Conservation (phyloP, 2,113 vertebrate species). For the Meles meles region DNA sequence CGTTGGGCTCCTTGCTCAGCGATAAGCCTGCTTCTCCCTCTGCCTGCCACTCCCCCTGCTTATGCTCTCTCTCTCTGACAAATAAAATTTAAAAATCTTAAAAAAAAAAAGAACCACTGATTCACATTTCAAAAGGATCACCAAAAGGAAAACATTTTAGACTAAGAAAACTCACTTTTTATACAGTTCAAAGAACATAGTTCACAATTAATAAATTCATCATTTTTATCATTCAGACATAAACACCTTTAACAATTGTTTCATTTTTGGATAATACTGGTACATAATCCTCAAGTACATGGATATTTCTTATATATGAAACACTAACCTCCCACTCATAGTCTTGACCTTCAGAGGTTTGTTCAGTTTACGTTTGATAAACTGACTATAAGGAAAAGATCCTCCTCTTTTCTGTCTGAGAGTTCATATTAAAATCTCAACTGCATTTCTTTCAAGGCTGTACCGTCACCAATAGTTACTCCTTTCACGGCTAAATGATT, state of each 20-base stretch:
- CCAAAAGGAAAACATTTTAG: background rate
- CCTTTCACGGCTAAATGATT: conserved; percentile 63
- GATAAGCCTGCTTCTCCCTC: background rate
- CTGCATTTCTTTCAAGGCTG: conserved; percentile 60
- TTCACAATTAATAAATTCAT: conserved; percentile 2
- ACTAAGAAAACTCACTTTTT: background rate
- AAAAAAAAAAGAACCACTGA: background rate
- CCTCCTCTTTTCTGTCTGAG: conserved; percentile 5
- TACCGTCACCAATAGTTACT: conserved; percentile 56
- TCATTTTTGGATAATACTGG: background rate
- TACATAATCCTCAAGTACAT: background rate
- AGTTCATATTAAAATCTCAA: conserved; percentile 53
- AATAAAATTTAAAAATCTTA: background rate
- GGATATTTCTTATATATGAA: conserved; percentile 35
- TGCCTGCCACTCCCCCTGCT: too few species aligned
- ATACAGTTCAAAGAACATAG: background rate
- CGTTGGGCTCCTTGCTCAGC: too few species aligned
- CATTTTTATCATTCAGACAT: background rate
- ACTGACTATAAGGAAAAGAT: conserved; percentile 41
- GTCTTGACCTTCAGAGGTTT: conserved; percentile 16
- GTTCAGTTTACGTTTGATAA: conserved; percentile 42
- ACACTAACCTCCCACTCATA: conserved; percentile 10
- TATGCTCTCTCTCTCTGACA: background rate
- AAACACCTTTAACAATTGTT: conserved; percentile 8
- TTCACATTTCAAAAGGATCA: background rate